These are phyloP conservation scores for Sorex maritimensis DNA, from an alignment of 2,797 vertebrate species.

Conservation along the genomic window DNA sequence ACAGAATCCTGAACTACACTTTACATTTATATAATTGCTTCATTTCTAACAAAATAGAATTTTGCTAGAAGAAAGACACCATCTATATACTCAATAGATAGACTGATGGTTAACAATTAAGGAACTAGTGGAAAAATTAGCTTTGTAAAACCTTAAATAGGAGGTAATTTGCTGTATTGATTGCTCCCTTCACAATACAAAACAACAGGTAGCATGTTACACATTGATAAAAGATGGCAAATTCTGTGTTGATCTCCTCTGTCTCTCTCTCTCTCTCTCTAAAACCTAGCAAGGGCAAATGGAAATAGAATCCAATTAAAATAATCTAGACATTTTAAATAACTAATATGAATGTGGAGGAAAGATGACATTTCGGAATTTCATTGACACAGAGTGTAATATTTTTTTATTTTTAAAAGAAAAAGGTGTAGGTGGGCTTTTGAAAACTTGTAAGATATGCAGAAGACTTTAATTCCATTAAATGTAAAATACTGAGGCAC, in stretches of 20 bases:
- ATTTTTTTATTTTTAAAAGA: no score
- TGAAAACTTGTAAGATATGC: background rate
- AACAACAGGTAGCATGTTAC: background rate
- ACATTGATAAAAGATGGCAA: background rate
- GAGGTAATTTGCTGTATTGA: background rate
- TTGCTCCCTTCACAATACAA: background rate
- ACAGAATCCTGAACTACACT: background rate
- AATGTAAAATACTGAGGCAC: background rate
- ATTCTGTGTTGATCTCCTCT: rapidly evolving
- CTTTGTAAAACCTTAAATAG: background rate
- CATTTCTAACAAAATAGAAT: background rate
- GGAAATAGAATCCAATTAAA: background rate
- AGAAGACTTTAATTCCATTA: background rate
- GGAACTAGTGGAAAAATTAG: background rate
- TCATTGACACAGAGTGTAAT: background rate
- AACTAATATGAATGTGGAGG: background rate
- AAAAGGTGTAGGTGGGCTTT: no score
- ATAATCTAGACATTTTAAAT: background rate
- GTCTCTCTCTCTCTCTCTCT: background rate
- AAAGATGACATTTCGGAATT: background rate
- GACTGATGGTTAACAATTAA: background rate
- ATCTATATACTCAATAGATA: background rate
- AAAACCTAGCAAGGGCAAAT: background rate
- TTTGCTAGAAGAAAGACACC: background rate
- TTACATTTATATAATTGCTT: background rate